Evolutionary conservation across 2,888 invertebrate species (phyloP), one percentile per base, ranked within the genome.

Genomic region (Melieria picta): DNA sequence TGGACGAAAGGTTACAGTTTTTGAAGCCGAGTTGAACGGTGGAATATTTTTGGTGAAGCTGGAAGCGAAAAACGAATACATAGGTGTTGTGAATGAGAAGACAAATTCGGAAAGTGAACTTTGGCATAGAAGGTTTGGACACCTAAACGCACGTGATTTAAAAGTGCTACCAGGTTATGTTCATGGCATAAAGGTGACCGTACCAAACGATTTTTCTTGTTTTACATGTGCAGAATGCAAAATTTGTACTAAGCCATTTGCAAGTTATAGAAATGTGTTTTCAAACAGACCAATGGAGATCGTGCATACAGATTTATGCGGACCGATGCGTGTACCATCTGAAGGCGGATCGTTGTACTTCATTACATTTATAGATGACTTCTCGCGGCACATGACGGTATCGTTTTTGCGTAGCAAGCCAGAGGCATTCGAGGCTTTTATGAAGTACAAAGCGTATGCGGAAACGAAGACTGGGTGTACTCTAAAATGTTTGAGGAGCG

Each of bases 41-140:
- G 72, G 72, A 30, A 68, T 72, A 57, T 71, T 69, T 69, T 69
- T 30, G n/a, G 43, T 50, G 45, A 65, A 50, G 9, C 4, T 7
- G 9, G 52, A 61, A 57, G n/a, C 9, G 7, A 13, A 70, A 58
- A 13, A 52, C 30, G n/a, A 56, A 66, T 60, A 46, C n/a, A 10
- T 55, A 50, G 9, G 58, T 68, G 63, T 47, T 11, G 30, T 16
- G 11, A 48, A 60, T 13, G 66, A 46, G 9, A 56, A 42, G 43
- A 43, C 42, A 48, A 57, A 42, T 7, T 62, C 62, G 10, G 62
- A 72, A 56, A 60, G 43, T 13, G 50, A 47, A 11, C n/a, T 69
- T 55, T 73, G 73, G 73, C 73, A 75, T 65, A 64, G 50, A 30
- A 30, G 73, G 50, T 75, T 67, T 55, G 73, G 73, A 52, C 74